Evolutionary conservation across 2,888 invertebrate genomes (phyloP).

Genomic region (Serrognathus titanus): DNA sequence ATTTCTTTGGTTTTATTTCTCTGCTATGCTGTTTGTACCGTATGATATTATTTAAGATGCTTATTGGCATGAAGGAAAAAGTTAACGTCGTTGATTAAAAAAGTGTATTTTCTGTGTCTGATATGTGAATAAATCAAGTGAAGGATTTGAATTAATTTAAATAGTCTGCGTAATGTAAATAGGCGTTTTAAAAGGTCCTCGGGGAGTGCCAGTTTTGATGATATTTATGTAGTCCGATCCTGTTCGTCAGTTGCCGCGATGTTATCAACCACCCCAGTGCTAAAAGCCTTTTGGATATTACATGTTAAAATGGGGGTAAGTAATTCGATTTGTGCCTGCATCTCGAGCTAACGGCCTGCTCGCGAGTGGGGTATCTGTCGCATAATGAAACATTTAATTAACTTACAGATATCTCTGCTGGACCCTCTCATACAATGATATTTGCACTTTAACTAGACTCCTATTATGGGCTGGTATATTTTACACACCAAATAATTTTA

Average conservation of each 20-base stretch:
- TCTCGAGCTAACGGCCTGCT: constrained; percentile 36
- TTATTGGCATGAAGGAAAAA: too few species aligned
- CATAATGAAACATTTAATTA: constrained; percentile 45
- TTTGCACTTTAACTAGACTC: constrained; percentile 31
- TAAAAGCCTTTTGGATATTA: constrained; percentile 53
- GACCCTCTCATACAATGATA: constrained; percentile 32
- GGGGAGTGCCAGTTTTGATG: background rate
- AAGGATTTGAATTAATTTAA: background rate
- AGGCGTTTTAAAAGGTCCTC: background rate
- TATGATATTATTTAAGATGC: too few species aligned
- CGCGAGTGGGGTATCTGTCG: constrained; percentile 37
- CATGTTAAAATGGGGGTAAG: constrained; percentile 52
- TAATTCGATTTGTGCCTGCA: constrained; percentile 49
- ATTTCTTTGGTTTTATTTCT: too few species aligned
- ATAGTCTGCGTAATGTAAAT: constrained; percentile 1
- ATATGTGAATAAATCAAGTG: background rate
- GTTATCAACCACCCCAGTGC: constrained; percentile 46
- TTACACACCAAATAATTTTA: constrained; percentile 17
- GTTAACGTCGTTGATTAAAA: too few species aligned
- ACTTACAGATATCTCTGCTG: constrained; percentile 39
- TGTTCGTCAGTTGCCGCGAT: constrained; percentile 25
- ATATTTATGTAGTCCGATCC: constrained; percentile 22
- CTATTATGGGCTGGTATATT: constrained; percentile 19
- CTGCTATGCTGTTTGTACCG: too few species aligned
- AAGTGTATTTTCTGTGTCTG: too few species aligned